Conservation (phyloP, 2,797 vertebrate species). For the Leptodactylus fallax region DNA sequence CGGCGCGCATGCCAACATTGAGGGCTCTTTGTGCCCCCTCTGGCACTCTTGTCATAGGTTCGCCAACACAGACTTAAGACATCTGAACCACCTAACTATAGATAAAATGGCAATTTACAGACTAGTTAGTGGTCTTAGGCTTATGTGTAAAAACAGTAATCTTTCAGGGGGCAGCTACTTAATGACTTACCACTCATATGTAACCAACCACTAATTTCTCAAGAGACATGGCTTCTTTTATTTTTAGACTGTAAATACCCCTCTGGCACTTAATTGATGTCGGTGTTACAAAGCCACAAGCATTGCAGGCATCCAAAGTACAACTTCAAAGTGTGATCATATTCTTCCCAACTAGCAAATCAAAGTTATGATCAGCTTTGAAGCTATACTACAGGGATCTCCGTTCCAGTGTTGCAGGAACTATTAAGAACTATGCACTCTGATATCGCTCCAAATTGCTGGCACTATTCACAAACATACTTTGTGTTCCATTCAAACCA, state of each 20-base stretch:
- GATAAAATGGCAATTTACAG: background rate
- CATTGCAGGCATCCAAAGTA: conserved; percentile 22
- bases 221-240: conserved; percentile 21
- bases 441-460: background rate
- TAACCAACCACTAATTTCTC: conserved; percentile 19
- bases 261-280: conserved; percentile 32
- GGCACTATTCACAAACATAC: background rate
- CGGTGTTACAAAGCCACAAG: conserved; percentile 32
- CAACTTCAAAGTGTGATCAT: conserved; percentile 49
- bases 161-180: background rate
- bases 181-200: conserved; percentile 27
- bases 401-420: background rate
- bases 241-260: conserved; percentile 31
- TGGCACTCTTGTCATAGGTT: too few species aligned
- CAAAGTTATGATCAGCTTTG: conserved; percentile 40
- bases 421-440: background rate
- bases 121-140: too few species aligned
- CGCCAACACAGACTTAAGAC: too few species aligned
- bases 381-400: conserved; percentile 30
- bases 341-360: conserved; percentile 33
- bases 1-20: too few species aligned
- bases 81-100: background rate
- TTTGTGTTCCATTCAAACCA: background rate
- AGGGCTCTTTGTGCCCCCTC: too few species aligned
- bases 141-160: background rate